Base-by-base conservation (phyloP, 1,140 invertebrate species). In the Neodiprion lecontei region DNA sequence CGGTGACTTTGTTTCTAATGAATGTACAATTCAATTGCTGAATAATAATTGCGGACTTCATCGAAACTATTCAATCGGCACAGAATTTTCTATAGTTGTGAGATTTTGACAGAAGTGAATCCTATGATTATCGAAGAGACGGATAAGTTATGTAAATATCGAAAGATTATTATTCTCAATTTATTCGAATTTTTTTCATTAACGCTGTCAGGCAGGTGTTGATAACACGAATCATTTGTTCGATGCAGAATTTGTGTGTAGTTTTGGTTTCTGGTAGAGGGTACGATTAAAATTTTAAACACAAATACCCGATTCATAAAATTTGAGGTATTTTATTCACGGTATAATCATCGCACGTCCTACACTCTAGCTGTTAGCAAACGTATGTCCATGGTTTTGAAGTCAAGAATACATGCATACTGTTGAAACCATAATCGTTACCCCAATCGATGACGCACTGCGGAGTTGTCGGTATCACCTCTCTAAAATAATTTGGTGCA, bases 321-420 rank as follows among this genome's bases (percentile, higher is more conserved):
- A 17, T 14, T 14, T 61, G n/a, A 61, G 11, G 11, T 61, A 61
- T 61, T 9, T 61, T 61, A 5, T 40, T 40, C 5, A 40, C 28
- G 28, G 28, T 17, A 5, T 0, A 40, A 40, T 40, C 28, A 5
- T 0, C 28, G 28, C 28, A 5, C 5, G 28, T 40, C 28, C 2
- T 40, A 40, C 28, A 40, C 11, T 5, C 4, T 9, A 3, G n/a
- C 53, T 12, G 21, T 23, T 14, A 69, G 81, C 88, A 88, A 67
- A 78, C 82, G 66, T 88, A 85, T 49, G 78, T 85, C 87, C 87
- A 89, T 1, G 89, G 87, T 9, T 86, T 77, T 48, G 88, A 84
- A 48, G 89, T 81, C 77, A 86, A 89, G 78, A 89, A 89, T 70
- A 89, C 84, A 73, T 89, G 89, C 8, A 89, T 78, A 7, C 84